Evolutionary conservation across 2,888 invertebrate genomes (phyloP).

Genomic region (Troilus luridus): DNA sequence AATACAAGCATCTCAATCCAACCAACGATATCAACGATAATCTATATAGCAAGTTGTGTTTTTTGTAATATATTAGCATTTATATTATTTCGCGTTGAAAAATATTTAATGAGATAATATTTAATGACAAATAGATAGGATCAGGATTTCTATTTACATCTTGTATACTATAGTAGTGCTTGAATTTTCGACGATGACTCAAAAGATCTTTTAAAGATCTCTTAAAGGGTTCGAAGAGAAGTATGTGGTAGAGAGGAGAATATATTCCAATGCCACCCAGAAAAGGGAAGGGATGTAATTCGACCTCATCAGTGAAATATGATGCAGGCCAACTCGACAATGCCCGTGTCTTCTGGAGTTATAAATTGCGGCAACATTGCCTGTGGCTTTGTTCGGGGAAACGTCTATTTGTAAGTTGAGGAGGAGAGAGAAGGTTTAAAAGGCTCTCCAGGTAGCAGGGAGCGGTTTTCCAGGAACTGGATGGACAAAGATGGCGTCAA

Average conservation of each 20-base stretch:
- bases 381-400: background rate
- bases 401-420: constrained; percentile 20
- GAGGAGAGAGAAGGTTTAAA: background rate
- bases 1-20: too few relatives aligned
- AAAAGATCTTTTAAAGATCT: too few relatives aligned
- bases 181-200: too few relatives aligned
- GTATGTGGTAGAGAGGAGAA: background rate
- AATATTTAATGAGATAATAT: too few relatives aligned
- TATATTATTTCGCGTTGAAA: too few relatives aligned
- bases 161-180: background rate
- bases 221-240: background rate
- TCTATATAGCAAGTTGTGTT: too few relatives aligned
- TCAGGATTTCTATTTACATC: background rate
- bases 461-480: background rate
- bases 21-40: too few relatives aligned
- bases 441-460: background rate
- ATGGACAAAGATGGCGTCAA: constrained; percentile 26
- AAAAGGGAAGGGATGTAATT: background rate
- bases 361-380: constrained; percentile 5
- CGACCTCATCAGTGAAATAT: constrained; percentile 1
- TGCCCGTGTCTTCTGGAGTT: background rate
- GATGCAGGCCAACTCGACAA: background rate
- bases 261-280: background rate
- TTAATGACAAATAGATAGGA: too few relatives aligned
- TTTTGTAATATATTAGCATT: too few relatives aligned